Base-by-base conservation (phyloP, 2,888 invertebrate genomes). In the Drosophila ezoana region DNA sequence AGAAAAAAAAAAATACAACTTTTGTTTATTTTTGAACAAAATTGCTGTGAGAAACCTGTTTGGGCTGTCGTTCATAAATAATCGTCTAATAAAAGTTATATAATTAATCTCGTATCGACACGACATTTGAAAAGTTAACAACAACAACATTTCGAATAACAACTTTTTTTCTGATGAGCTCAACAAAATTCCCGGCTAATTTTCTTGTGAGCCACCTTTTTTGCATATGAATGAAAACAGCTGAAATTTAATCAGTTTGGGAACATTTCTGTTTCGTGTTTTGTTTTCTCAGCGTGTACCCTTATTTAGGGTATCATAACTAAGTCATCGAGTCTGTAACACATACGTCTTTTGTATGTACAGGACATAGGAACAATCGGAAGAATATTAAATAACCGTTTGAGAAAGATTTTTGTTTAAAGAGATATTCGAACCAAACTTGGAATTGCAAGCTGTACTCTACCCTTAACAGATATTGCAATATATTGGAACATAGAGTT, bases 171-270 rank as follows among this genome's bases (percentile, higher is more conserved):
- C 16, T 63, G 63, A 73, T 79, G 78, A 76, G 78, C 81, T 79
- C 80, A 79, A 76, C 80, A 61, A 53, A 69, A 62, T 57, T 65
- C 37, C 33, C 45, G 54, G 38, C 66, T 40, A 45, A 64, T 45
- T 54, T 54, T 41, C 40, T 40, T 35, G 45, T 33, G 32, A 49
- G 64, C 40, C 44, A 28, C 3, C 28, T 45, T 74, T 74, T 84
- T 88, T 84, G 89, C 83, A 84, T 84, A 84, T 84, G 87, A 84
- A 84, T 84, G 87, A 83, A 88, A 74, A 65, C 61, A 45, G 52
- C 63, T 82, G 83, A 80, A 86, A 83, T 66, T 68, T 83, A 86
- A 83, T 83, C 83, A 77, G 66, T 71, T 69, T 65, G 60, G 66
- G 67, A 72, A 76, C 52, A 51, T 59, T 57, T 57, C 49, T 28